phyloP scores from a whole-genome alignment of 2,888 invertebrate genomes.

The Lissocephala sabroskyi region DNA sequence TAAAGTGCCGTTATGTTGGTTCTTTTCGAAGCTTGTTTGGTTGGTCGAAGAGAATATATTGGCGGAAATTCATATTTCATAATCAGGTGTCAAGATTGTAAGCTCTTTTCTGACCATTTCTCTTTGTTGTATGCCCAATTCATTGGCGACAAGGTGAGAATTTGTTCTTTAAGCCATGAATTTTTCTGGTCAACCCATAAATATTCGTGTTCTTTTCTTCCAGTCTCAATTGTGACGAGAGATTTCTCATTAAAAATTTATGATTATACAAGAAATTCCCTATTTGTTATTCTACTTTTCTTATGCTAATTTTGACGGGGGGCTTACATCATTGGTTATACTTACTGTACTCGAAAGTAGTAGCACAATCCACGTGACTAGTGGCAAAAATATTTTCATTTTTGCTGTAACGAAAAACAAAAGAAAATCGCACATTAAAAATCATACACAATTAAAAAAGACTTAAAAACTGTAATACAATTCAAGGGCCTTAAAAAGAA shows the following conservation, averaged over 20 bases:
- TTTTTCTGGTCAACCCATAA: conserved; percentile 35
- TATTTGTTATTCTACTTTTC: background rate
- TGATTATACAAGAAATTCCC: background rate
- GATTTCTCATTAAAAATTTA: conserved; percentile 21
- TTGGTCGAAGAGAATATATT: too few species aligned
- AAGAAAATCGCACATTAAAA: conserved; percentile 31
- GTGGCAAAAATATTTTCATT: conserved; percentile 94
- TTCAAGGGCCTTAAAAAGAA: background rate
- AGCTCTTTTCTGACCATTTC: background rate
- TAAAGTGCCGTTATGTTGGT: conserved; percentile 43
- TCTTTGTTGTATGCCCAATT: conserved; percentile 8
- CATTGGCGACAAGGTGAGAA: too few species aligned
- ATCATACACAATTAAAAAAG: conserved; percentile 37
- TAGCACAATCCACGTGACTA: conserved; percentile 92
- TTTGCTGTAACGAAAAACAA: conserved; percentile 83
- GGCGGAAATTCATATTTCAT: too few species aligned
- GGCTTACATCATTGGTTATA: conserved; percentile 49
- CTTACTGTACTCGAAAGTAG: conserved; percentile 87
- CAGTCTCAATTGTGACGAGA: conserved; percentile 6
- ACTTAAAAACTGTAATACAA: conserved; percentile 1
- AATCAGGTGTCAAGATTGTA: conserved; percentile 46
- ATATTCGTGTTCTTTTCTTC: conserved; percentile 35
- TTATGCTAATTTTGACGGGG: background rate
- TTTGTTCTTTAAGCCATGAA: conserved; percentile 8
- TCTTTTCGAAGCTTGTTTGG: too few species aligned